Conservation (phyloP, 1,140 invertebrate genomes). For the Temnothorax nylanderi region DNA sequence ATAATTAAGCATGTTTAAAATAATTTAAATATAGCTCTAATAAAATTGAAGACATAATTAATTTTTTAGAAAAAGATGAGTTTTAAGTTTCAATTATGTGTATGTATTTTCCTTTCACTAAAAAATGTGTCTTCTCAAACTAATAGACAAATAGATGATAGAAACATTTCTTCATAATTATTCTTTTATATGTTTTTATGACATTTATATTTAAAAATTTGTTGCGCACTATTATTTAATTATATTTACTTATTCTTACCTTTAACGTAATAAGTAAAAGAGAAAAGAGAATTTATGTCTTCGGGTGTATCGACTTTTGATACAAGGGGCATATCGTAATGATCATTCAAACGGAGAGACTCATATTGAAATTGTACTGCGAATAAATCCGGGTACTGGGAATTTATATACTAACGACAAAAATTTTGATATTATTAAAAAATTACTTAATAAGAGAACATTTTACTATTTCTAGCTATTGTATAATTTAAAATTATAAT, state of each 20-base stretch:
- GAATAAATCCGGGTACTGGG: background rate
- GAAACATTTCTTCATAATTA: no score
- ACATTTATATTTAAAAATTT: background rate
- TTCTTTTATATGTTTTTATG: background rate
- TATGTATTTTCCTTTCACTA: no score
- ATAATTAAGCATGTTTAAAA: background rate
- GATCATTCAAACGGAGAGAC: conserved; percentile 91
- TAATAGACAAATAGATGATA: no score
- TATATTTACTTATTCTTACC: conserved; percentile 73
- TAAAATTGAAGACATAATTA: background rate
- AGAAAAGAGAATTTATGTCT: conserved; percentile 94
- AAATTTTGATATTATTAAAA: background rate
- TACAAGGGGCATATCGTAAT: conserved; percentile 91
- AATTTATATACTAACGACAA: background rate
- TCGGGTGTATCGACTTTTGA: conserved; percentile 91
- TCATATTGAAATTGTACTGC: conserved; percentile 89
- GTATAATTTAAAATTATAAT: no score
- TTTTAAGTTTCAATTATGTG: no score
- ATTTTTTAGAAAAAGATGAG: no score
- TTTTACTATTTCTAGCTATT: no score
- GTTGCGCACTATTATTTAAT: background rate
- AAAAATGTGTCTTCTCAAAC: background rate
- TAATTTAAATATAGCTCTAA: background rate
- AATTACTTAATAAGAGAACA: background rate
- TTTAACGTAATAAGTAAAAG: conserved; percentile 94